Percentiles rank a stretch among this genome's conserved stretches.
These are phyloP conservation scores for Leucoraja ocellata DNA, from an alignment of 2,797 vertebrate genomes.

Conservation along the genomic window DNA sequence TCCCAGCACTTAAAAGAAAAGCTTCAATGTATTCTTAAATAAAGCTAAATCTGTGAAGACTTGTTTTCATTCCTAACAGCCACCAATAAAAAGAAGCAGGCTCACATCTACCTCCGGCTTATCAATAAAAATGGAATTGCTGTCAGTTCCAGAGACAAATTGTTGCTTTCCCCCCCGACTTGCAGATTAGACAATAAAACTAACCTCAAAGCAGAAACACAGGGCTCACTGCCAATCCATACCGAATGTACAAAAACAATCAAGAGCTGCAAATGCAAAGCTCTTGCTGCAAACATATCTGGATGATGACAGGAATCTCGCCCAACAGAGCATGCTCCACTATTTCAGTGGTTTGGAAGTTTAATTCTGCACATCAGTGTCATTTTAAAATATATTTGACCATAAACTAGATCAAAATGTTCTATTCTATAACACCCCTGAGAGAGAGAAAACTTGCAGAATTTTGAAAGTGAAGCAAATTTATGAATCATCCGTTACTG, in stretches of 20 bases:
- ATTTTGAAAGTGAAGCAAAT: not conserved
- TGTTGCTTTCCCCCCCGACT: not conserved
- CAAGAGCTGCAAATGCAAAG: not conserved
- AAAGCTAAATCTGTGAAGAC: conserved; percentile 21
- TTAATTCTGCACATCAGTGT: not conserved
- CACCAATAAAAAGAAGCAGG: not conserved
- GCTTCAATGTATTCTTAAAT: conserved; percentile 18
- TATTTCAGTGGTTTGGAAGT: not conserved
- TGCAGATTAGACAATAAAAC: not conserved
- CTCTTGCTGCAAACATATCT: not conserved
- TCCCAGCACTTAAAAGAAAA: not conserved
- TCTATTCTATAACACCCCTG: not conserved
- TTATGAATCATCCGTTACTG: not conserved
- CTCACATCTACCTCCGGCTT: not conserved
- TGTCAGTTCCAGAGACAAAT: not conserved
- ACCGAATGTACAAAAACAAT: not conserved
- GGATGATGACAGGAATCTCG: not conserved
- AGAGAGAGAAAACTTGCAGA: not conserved
- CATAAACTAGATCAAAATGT: not conserved
- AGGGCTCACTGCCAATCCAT: not conserved
- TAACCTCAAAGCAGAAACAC: not conserved
- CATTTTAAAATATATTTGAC: not conserved
- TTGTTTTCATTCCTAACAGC: not conserved
- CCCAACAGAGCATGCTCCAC: not conserved
- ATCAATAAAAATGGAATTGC: conserved; percentile 8